These are phyloP conservation scores for Masticophis lateralis DNA, from an alignment of 2,797 vertebrate genomes.

Conservation along the genomic window DNA sequence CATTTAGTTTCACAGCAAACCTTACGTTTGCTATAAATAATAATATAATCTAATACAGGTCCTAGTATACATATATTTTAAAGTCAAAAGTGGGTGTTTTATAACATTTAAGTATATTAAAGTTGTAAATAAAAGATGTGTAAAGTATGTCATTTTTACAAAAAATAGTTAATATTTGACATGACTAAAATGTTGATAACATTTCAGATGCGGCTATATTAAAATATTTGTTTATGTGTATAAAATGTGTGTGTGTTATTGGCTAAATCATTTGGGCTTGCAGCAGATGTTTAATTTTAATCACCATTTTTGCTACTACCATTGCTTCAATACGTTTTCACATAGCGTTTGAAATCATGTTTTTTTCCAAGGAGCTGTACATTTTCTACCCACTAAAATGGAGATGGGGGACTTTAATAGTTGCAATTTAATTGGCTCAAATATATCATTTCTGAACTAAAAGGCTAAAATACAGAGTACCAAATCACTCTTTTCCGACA, in stretches of 20 bases:
- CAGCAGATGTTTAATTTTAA: neutral
- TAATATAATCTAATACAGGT: conserved; percentile 68
- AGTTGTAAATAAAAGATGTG: conserved; percentile 98
- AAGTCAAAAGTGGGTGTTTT: conserved; percentile 85
- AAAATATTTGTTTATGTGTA: conserved; percentile 82
- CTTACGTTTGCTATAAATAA: conserved; percentile 66
- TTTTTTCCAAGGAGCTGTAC: neutral
- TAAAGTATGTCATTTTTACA: conserved; percentile 83
- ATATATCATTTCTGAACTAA: neutral
- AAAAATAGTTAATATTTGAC: conserved; percentile 79
- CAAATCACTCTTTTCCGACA: neutral
- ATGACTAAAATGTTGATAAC: conserved; percentile 89
- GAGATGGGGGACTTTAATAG: neutral
- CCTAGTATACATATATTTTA: conserved; percentile 82
- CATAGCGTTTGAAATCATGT: neutral
- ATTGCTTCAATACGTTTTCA: neutral
- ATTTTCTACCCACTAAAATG: neutral
- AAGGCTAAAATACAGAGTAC: neutral
- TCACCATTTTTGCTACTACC: neutral
- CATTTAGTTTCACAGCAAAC: conserved; percentile 77
- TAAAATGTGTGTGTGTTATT: conserved; percentile 58
- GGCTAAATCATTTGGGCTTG: neutral
- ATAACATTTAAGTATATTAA: conserved; percentile 94
- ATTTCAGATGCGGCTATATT: conserved; percentile 86
- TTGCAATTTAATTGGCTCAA: neutral